Evolutionary conservation across 2,888 invertebrate species (phyloP), one percentile per base, ranked within the genome.

Genomic region (Lithosia quadra): DNA sequence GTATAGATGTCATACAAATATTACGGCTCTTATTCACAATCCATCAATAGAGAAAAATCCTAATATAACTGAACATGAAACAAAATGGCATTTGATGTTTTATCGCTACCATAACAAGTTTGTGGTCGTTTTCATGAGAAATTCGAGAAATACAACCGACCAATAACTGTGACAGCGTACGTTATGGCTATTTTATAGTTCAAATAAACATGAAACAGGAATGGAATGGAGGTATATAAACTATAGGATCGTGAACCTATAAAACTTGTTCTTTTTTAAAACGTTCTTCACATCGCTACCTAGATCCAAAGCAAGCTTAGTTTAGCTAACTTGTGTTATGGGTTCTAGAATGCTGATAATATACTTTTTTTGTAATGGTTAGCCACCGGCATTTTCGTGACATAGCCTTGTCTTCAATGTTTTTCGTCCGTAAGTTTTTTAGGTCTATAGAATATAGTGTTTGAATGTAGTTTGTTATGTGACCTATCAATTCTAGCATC

Each of bases 111-210:
- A 33, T 21, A 28, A 63, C 33, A 28, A 33, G 21, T 63, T 33
- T 53, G 8, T 49, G 62, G 49, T 63, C 62, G 21, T 49, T 49
- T 63, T 53, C n/a, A 63, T 39, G 22, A 13, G 28, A 33, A 11
- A 63, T 63, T 33, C n/a, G 49, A 63, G 62, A 53, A 53, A 63
- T 63, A 33, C 39, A 24, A 61, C n/a, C 49, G 15, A 63, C 49
- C 49, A 63, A 63, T 63, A 63, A 49, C 56, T 24, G 28, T 28
- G 53, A 65, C 49, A 63, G 60, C 49, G 58, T 69, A 59, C 69
- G 28, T 60, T 72, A 58, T 22, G 21, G 61, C 39, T 34, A 55
- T 58, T 67, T 78, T 69, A 67, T 78, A 60, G 28, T 11, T 67
- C n/a, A 36, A 36, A 67, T 65, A 62, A 65, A 69, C 43, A 65